A percentile compares a stretch with the other conserved stretches of the same genome.
Evolutionary conservation across 2,113 vertebrate species (phyloP).

Genomic region (Cyphomyrus plagiostoma): DNA sequence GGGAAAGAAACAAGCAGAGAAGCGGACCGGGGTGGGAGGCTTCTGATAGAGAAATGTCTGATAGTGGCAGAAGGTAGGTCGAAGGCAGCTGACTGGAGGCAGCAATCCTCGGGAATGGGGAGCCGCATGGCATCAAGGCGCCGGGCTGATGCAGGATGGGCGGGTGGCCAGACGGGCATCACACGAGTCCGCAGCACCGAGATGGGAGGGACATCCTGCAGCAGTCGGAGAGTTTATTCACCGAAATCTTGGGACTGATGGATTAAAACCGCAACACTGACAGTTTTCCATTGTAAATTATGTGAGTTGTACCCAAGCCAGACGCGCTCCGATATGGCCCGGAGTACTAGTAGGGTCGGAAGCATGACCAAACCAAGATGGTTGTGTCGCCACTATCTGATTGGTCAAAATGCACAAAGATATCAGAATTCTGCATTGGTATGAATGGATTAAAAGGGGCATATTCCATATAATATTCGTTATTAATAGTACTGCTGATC

Average conservation of each 20-base stretch:
- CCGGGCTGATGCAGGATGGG: neutral
- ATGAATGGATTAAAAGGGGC: neutral
- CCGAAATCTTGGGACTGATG: neutral
- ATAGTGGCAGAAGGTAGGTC: slow-evolving; percentile 34
- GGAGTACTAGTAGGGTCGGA: neutral
- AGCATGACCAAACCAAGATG: neutral
- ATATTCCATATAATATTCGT: neutral
- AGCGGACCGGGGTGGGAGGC: neutral
- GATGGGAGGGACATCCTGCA: neutral
- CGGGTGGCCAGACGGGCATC: neutral
- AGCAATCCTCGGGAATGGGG: slow-evolving; percentile 19
- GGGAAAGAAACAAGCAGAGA: neutral
- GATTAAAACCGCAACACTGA: neutral
- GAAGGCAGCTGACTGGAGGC: slow-evolving; percentile 33
- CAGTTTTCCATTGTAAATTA: no score
- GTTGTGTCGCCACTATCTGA: neutral
- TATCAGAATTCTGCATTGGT: neutral
- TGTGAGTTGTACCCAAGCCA: neutral
- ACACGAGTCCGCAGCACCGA: neutral
- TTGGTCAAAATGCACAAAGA: neutral
- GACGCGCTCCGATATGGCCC: neutral
- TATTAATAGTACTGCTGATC: neutral
- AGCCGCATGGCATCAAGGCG: slow-evolving; percentile 28
- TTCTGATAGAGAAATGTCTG: neutral
- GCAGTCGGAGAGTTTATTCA: neutral